These are phyloP conservation scores for Dallia pectoralis DNA, from an alignment of 2,797 vertebrate species.

Conservation along the genomic window DNA sequence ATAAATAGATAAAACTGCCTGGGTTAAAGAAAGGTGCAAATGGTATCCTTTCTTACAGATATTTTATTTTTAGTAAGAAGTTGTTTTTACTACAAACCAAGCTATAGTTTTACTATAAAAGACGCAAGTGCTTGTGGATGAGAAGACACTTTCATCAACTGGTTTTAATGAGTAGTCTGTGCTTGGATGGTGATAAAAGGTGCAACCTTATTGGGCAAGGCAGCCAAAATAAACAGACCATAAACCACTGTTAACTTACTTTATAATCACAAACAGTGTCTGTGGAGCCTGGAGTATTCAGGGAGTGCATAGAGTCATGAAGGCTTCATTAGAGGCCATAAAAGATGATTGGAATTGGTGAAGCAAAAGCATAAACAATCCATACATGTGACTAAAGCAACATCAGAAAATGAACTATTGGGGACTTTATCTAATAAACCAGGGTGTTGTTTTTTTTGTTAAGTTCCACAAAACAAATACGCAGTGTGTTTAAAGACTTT, in stretches of 20 bases:
- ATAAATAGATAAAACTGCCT: slow-evolving; percentile 11
- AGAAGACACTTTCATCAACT: not conserved
- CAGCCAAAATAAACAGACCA: slow-evolving; percentile 5
- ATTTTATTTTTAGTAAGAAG: not conserved
- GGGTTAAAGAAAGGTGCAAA: slow-evolving; percentile 19
- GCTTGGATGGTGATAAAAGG: not conserved
- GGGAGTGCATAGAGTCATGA: not conserved
- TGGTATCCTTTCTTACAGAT: too few relatives aligned
- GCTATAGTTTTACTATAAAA: not conserved
- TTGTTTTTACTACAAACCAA: not conserved
- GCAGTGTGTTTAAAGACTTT: too few relatives aligned
- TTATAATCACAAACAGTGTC: slow-evolving; percentile 4
- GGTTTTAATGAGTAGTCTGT: not conserved
- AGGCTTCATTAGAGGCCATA: not conserved
- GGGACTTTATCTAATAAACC: not conserved
- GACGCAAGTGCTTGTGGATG: not conserved
- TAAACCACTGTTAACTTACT: slow-evolving; percentile 1
- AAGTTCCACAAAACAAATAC: not conserved
- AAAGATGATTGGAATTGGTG: not conserved
- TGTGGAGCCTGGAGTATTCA: not conserved
- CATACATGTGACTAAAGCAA: not conserved
- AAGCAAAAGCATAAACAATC: not conserved
- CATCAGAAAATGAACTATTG: not conserved
- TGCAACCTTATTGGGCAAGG: slow-evolving; percentile 1
- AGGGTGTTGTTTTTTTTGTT: not conserved